Percentiles rank a stretch among this genome's conserved stretches.
phyloP scores from a whole-genome alignment of 2,888 invertebrate genomes.

The Chrysotoxum bicinctum region DNA sequence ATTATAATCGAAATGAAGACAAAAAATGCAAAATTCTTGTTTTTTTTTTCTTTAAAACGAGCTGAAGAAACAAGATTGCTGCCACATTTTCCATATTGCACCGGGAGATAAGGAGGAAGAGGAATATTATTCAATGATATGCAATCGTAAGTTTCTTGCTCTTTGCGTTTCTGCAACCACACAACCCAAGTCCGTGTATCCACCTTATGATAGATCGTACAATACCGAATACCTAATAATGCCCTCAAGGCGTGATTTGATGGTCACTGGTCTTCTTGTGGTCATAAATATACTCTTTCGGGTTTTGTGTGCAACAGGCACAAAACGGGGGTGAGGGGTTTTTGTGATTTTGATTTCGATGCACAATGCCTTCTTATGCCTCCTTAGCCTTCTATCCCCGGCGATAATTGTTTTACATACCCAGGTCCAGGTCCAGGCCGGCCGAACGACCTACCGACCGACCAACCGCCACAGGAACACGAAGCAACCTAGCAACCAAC shows the following conservation, averaged over 20 bases:
- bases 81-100: conserved; percentile 67
- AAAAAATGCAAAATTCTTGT: not conserved
- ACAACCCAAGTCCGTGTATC: not conserved
- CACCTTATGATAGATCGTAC: conserved; percentile 65
- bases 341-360: conserved; percentile 22
- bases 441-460: not conserved
- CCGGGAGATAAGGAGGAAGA: not conserved
- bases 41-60: not conserved
- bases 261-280: conserved; percentile 71
- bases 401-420: conserved; percentile 72
- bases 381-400: conserved; percentile 42
- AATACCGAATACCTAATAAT: conserved; percentile 69
- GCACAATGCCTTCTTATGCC: conserved; percentile 21
- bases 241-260: conserved; percentile 72
- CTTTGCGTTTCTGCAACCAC: conserved; percentile 29
- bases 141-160: conserved; percentile 59
- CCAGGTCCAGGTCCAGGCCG: conserved; percentile 8
- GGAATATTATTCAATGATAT: conserved; percentile 54
- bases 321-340: not conserved
- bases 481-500: conserved; percentile 35
- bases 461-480: conserved; percentile 36
- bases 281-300: conserved; percentile 70
- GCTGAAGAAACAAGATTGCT: conserved; percentile 39
- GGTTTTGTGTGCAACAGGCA: conserved; percentile 44
- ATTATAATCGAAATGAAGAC: conserved; percentile 41